Base-by-base conservation (phyloP, 2,888 invertebrate genomes). In the Laspeyria flexula region DNA sequence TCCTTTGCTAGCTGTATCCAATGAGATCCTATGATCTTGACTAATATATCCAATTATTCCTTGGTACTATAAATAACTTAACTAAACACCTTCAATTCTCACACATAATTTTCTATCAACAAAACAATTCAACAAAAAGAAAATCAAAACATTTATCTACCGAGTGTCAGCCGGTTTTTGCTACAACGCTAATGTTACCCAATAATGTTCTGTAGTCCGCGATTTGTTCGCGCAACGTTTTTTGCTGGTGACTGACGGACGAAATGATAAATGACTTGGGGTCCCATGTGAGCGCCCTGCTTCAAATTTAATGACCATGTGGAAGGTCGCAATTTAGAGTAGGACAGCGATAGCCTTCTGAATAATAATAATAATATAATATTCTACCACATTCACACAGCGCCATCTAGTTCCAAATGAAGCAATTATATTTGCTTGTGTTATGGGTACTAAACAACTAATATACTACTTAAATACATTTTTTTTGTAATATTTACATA, bases 241-340 rank as follows among this genome's bases (percentile, higher is more conserved):
- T 76, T 76, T 76, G 64, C 41, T 57, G 41, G 60, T 64, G 64
- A 57, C 55, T 41, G 65, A 65, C 67, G 73, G 73, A 76, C 49
- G 45, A 71, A 66, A 80, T 82, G 82, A 82, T 79, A 77, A 82
- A 82, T 78, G 79, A 65, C 71, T 75, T n/a, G 62, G 73, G 70
- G 65, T 69, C 69, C 71, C 72, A 64, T 57, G 76, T 78, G 79
- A 80, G 74, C 72, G 75, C 68, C 70, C 57, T 79, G 79, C 74
- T 77, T 70, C 74, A 71, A 79, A 78, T 81, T 81, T 81, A 80
- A 81, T 81, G 79, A 75, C 79, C 61, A 44, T 44, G 44, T 35
- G 21, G 33, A 39, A 7, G 47, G 42, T 12, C 2, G 23, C 38
- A 48, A 31, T 43, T 25, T 37, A 33, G 30, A 15, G 6, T 12